Evolutionary conservation across 2,888 invertebrate genomes (phyloP).

Genomic region (Himalopsyche anomala): DNA sequence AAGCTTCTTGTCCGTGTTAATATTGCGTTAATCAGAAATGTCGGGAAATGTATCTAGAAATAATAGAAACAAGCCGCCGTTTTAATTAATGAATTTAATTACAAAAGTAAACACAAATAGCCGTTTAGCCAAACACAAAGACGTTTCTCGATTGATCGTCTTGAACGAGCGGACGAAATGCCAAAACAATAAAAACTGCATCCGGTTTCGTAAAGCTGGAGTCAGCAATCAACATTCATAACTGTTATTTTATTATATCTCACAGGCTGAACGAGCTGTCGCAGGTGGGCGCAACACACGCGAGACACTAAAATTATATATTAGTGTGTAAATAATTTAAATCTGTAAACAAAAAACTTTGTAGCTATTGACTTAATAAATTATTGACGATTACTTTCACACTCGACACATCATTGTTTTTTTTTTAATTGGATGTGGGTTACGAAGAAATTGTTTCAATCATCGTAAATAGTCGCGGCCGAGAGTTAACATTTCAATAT

Average conservation of each 20-base stretch:
- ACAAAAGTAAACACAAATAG: conserved; percentile 25
- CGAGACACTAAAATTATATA: neutral
- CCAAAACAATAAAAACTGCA: conserved; percentile 43
- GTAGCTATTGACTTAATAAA: too few relatives aligned
- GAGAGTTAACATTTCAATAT: too few relatives aligned
- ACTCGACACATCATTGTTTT: too few relatives aligned
- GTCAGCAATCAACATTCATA: conserved; percentile 29
- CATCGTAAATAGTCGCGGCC: too few relatives aligned
- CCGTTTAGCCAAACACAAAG: conserved; percentile 35
- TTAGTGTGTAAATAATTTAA: too few relatives aligned
- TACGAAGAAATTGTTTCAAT: too few relatives aligned
- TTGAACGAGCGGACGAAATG: conserved; percentile 23
- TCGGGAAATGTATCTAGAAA: conserved; percentile 1
- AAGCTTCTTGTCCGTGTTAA: too few relatives aligned
- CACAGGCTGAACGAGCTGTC: neutral
- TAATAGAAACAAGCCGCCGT: neutral
- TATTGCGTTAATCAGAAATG: conserved; percentile 4
- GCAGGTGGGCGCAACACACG: conserved; percentile 40
- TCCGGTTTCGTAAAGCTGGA: conserved; percentile 16
- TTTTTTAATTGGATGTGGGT: too few relatives aligned
- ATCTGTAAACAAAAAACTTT: too few relatives aligned
- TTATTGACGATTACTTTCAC: too few relatives aligned
- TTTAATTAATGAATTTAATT: conserved; percentile 23
- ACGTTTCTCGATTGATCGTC: conserved; percentile 16
- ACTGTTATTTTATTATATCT: conserved; percentile 35